These are phyloP conservation scores for Heliconius nattereri DNA, from an alignment of 1,140 invertebrate species.

Conservation along the genomic window DNA sequence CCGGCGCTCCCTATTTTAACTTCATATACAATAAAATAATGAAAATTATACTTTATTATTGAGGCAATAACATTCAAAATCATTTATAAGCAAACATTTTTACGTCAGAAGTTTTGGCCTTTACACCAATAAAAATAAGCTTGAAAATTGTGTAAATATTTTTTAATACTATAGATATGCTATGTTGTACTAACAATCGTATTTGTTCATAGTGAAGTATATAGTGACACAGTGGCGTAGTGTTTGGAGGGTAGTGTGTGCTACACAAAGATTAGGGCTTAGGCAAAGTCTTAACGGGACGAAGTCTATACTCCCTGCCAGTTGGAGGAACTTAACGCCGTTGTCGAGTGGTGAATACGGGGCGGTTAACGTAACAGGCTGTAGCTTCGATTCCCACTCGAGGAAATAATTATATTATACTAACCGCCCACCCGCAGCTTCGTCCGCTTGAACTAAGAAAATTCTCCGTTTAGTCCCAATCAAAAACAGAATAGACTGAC, in stretches of 20 bases:
- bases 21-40: neutral
- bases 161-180: neutral
- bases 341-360: too few relatives aligned
- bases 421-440: too few relatives aligned
- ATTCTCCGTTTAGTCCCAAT: too few relatives aligned
- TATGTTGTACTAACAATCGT: neutral
- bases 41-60: neutral
- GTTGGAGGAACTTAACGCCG: too few relatives aligned
- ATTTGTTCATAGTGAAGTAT: neutral
- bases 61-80: conserved; percentile 14
- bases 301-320: too few relatives aligned
- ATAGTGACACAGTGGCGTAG: conserved; percentile 42
- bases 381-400: neutral
- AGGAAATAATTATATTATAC: neutral
- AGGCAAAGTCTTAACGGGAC: too few relatives aligned
- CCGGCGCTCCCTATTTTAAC: conserved; percentile 26
- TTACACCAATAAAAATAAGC: neutral
- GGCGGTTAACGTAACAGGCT: neutral
- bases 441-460: too few relatives aligned
- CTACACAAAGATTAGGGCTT: too few relatives aligned
- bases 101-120: neutral
- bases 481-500: too few relatives aligned
- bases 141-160: neutral
- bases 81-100: neutral
- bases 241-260: conserved; percentile 21